Base-by-base conservation (phyloP, 64 coral and sea anemone species). In the Actinia equina region DNA sequence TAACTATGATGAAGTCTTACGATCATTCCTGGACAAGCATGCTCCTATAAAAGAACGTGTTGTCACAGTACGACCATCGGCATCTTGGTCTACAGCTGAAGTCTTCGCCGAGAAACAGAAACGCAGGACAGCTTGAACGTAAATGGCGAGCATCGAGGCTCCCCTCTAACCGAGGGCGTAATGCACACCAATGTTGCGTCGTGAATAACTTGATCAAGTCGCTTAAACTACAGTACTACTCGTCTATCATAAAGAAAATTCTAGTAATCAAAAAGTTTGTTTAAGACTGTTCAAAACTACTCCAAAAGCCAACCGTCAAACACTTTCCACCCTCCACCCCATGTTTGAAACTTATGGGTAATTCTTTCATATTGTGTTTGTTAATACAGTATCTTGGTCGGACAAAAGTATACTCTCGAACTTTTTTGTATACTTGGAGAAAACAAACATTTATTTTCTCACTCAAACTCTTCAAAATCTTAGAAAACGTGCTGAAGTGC, bases 181-280 rank as follows among this genome's bases (percentile, higher is more conserved):
- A 83, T 52, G 49, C 15, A 19, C 10, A 54, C 15, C 82, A 83
- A 26, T 83, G 82, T 23, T 53, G 45, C 52, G 45, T 52, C 2
- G 82, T 83, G 1, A 83, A 83, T 17, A 83, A 58, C 20, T 46
- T 83, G 42, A 52, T 83, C 14, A 51, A 83, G 23, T 83, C 81
- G 6, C 17, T 46, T 4, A 83, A 83, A 83, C 10, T 14, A 16
- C 27, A 54, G 11, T 83, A 83, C 49, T 83, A 82, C 79, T 82
- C 79, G 22, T 30, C 22, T 43, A 82, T 82, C 17, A 82, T 82
- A 8, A 82, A 19, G 67, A 71, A 54, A 54, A 54, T 12, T 54
- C 52, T 54, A 12, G 52, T 54, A 54, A 54, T 54, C 52, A 54
- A 54, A 54, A 54, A 12, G 52, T 54, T 54, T 54, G 52, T 54